Evolutionary conservation across 2,113 vertebrate species (phyloP), one percentile per base, ranked within the genome.

Genomic region (rabbit (Oryctolagus cuniculus)): DNA sequence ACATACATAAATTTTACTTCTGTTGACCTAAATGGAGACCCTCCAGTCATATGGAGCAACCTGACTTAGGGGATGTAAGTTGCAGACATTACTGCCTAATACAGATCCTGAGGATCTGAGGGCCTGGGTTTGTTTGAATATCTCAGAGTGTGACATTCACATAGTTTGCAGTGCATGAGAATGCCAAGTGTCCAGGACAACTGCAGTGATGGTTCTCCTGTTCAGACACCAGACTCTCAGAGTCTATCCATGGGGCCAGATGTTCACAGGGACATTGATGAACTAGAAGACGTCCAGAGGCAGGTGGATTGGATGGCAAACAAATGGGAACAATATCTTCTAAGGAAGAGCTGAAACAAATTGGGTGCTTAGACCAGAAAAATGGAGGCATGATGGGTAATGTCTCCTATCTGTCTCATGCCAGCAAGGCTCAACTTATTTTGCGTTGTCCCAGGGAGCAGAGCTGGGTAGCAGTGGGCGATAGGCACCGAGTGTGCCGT

Each of bases 1-100:
- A 51, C 19, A 25, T n/a, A 51, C 19, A 15, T 55, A 19, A 21
- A 27, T 6, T 55, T 84, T 34, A 58, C 69, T 34, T 80, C 58
- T 34, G 21, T 58, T 51, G 82, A 72, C 38, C 36, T 73, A 21
- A 70, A 34, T 1, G 64, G 73, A 78, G 58, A 21, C n/a, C 38
- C 74, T 82, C 25, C 6, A 27, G 4, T 58, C 22, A 31, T 15
- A 10, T 16, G 22, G 49, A 73, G 12, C 85, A 77, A 51, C 19
- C 79, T 55, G 12, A 64, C n/a, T n/a, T 58, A 34, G 0, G 27
- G 66, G 51, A 49, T 8, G 10, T 0, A 1, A 44, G 53, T 21
- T 79, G 29, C 19, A 82, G 64, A 64, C 10, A 64, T 36, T 24
- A 10, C 67, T 44, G 22, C 34, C 13, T n/a, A 85, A 78, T 58